Conservation (phyloP, 2,888 invertebrate species). For the Ormia ochracea region DNA sequence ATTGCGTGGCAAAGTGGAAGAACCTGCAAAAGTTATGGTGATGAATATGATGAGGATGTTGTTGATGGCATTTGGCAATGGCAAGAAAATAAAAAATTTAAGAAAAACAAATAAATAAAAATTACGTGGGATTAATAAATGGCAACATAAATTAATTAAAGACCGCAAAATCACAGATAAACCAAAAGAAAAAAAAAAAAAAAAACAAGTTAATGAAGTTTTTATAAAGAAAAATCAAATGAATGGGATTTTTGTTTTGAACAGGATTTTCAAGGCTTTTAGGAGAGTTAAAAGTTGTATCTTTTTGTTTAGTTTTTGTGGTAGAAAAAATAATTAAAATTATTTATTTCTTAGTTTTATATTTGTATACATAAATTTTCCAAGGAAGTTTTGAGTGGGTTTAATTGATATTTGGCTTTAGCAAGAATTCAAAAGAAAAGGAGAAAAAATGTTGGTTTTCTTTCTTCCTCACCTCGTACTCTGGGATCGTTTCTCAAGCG, state of each 20-base stretch:
- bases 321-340: slow-evolving; percentile 11
- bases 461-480: slow-evolving; percentile 71
- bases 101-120: slow-evolving; percentile 7
- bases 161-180: background rate
- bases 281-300: background rate
- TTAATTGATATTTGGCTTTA: slow-evolving; percentile 31
- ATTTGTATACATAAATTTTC: slow-evolving; percentile 37
- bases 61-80: slow-evolving; percentile 60
- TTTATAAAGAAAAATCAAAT: background rate
- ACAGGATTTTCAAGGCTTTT: background rate
- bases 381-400: slow-evolving; percentile 13
- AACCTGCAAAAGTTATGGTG: slow-evolving; percentile 79
- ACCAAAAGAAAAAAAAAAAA: background rate
- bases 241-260: background rate
- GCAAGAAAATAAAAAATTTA: slow-evolving; percentile 13
- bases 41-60: slow-evolving; percentile 69
- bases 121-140: slow-evolving; percentile 23
- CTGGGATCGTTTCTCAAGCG: slow-evolving; percentile 81
- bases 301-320: background rate
- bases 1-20: slow-evolving; percentile 88
- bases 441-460: slow-evolving; percentile 50
- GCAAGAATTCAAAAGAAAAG: slow-evolving; percentile 28
- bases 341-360: slow-evolving; percentile 32
- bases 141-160: background rate
- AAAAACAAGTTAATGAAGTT: background rate